Conservation (phyloP, 2,113 vertebrate genomes). For the Benitochromis conjunctus region DNA sequence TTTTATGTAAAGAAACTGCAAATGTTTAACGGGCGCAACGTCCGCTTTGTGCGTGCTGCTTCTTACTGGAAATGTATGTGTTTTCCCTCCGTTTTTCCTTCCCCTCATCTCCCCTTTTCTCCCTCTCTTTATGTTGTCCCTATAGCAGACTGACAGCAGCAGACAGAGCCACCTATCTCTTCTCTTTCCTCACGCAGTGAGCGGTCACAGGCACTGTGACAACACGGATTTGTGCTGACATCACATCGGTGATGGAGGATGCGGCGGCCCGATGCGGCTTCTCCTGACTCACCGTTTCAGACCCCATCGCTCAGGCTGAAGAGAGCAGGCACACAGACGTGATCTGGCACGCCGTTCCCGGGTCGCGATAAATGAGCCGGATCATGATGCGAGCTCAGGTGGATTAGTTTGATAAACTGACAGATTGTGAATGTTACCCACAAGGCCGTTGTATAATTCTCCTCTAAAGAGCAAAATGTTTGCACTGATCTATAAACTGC, state of each 20-base stretch:
- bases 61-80: background rate
- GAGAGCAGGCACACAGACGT: background rate
- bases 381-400: background rate
- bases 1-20: background rate
- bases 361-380: background rate
- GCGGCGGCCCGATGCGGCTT: background rate
- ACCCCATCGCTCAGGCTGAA: constrained; percentile 36
- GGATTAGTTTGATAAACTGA: constrained; percentile 26
- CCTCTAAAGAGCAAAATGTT: background rate
- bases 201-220: background rate
- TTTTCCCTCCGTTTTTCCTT: background rate
- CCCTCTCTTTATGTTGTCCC: background rate
- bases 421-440: background rate
- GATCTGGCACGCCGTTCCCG: background rate
- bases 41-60: background rate
- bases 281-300: background rate
- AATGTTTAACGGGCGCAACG: background rate
- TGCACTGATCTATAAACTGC: background rate
- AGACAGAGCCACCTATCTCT: background rate
- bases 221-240: constrained; percentile 27
- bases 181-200: background rate
- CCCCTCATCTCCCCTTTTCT: background rate
- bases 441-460: background rate
- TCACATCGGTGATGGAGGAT: constrained; percentile 10
- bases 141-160: background rate